A percentile compares a stretch with the other conserved stretches of the same genome.
Evolutionary conservation across 2,797 vertebrate genomes (phyloP).

Genomic region (Trachops cirrhosus): DNA sequence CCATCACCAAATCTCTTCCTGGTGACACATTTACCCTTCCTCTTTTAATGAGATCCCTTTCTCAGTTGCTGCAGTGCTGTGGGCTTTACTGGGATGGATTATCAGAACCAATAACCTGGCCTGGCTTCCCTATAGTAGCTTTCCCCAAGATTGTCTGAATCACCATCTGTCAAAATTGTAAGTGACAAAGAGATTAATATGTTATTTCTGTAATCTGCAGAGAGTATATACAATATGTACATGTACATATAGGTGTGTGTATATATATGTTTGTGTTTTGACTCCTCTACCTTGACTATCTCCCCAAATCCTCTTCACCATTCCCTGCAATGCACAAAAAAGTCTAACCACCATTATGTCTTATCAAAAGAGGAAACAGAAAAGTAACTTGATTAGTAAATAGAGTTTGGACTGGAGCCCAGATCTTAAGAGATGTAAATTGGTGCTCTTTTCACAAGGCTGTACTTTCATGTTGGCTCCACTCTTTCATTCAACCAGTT

Average conservation of each 20-base stretch:
- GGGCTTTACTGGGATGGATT: not conserved
- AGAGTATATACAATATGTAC: not conserved
- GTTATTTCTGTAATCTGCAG: not conserved
- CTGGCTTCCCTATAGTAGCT: not conserved
- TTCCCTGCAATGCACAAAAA: not conserved
- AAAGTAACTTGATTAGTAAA: conserved; percentile 49
- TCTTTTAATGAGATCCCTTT: not conserved
- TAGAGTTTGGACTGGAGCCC: not conserved
- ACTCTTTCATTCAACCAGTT: not conserved
- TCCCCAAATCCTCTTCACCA: not conserved
- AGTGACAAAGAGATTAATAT: not conserved
- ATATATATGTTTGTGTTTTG: not conserved
- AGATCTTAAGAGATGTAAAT: conserved; percentile 9
- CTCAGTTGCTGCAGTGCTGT: not conserved
- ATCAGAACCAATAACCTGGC: not conserved
- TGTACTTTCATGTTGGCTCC: not conserved
- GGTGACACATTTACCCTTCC: not conserved
- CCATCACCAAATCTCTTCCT: not conserved
- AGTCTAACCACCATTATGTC: not conserved
- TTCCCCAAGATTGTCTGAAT: not conserved
- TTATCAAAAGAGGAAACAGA: conserved; percentile 26
- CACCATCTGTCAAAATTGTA: conserved; percentile 12
- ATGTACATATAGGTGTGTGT: not conserved
- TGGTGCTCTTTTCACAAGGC: conserved; percentile 6
- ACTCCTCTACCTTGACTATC: not conserved